A percentile compares a stretch with the other conserved stretches of the same genome.
Evolutionary conservation across 2,113 vertebrate genomes (phyloP).

Genomic region (Leptocoma aspasia): DNA sequence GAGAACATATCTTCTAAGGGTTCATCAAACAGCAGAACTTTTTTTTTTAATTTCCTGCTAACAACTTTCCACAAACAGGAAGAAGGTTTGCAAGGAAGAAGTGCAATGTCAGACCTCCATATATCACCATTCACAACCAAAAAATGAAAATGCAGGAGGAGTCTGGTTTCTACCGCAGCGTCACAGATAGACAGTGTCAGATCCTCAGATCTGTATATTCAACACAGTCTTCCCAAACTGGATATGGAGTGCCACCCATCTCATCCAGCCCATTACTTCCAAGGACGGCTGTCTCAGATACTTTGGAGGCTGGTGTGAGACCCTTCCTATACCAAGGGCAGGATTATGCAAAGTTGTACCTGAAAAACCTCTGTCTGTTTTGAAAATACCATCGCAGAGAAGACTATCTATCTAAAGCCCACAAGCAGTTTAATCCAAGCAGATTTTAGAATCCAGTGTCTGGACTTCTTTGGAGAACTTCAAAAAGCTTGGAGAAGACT

Average conservation of each 20-base stretch:
- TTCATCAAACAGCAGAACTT: neutral
- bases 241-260: neutral
- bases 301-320: neutral
- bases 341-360: neutral
- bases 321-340: neutral
- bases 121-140: neutral
- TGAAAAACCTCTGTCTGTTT: neutral
- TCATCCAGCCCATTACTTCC: neutral
- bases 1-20: neutral
- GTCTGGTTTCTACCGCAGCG: neutral
- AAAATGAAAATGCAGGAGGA: neutral
- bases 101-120: neutral
- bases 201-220: neutral
- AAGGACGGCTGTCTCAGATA: neutral
- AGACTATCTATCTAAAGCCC: neutral
- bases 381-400: neutral
- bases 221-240: neutral
- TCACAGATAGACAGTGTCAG: neutral
- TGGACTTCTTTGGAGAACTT: neutral
- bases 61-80: neutral
- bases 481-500: neutral
- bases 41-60: neutral
- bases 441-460: neutral
- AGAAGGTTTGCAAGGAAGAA: neutral
- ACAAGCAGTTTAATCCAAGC: neutral